Conservation (phyloP, 2,113 vertebrate species). For the Dendrocopos noguchii region DNA sequence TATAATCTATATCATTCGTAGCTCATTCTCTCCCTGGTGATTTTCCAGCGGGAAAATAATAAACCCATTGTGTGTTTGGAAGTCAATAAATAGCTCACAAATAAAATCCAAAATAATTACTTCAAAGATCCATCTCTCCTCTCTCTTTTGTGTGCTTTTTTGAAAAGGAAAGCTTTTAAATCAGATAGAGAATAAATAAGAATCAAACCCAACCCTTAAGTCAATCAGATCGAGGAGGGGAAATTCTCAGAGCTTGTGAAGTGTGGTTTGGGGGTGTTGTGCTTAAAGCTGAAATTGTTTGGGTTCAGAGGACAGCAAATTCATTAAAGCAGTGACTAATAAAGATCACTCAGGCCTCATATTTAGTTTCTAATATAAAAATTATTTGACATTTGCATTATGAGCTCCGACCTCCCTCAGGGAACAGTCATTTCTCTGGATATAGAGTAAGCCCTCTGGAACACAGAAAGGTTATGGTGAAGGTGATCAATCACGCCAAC, state of each 20-base stretch:
- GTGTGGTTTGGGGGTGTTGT: neutral
- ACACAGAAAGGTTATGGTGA: conserved; percentile 77
- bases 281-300: conserved; percentile 60
- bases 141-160: neutral
- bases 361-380: conserved; percentile 84
- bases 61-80: neutral
- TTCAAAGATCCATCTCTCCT: neutral
- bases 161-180: conserved; percentile 7
- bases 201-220: neutral
- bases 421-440: conserved; percentile 77
- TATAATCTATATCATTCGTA: conserved; percentile 16
- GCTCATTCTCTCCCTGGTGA: conserved; percentile 28
- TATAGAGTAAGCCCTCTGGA: conserved; percentile 61
- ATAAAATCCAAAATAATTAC: neutral
- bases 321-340: conserved; percentile 77
- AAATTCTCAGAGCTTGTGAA: neutral
- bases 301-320: conserved; percentile 70
- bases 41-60: conserved; percentile 63
- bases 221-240: neutral
- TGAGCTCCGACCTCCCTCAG: conserved; percentile 59
- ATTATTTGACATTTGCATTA: conserved; percentile 84
- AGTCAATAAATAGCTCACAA: conserved; percentile 52
- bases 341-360: conserved; percentile 83
- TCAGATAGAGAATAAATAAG: conserved; percentile 7
- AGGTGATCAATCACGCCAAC: conserved; percentile 81